Evolutionary conservation across 2,797 vertebrate genomes (phyloP).

Genomic region (Pelochelys cantorii): DNA sequence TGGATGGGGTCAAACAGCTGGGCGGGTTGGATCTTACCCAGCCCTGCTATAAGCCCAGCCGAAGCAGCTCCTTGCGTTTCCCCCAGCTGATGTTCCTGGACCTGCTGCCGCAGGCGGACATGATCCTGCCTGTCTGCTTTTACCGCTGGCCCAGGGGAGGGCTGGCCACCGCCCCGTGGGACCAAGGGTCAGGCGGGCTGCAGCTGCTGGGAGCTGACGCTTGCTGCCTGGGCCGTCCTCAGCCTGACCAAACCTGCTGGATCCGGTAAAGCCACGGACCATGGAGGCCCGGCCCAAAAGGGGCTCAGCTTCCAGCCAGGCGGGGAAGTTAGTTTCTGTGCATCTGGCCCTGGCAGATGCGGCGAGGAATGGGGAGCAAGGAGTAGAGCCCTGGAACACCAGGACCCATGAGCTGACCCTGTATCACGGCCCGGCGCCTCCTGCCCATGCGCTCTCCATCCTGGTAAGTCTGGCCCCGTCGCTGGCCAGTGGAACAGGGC

Average conservation of each 20-base stretch:
- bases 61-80: neutral
- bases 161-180: slow-evolving; percentile 45
- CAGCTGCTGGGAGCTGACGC: slow-evolving; percentile 47
- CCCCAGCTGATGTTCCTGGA: slow-evolving; percentile 45
- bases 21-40: no score
- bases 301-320: neutral
- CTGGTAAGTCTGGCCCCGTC: slow-evolving; percentile 31
- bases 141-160: slow-evolving; percentile 66
- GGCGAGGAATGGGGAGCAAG: neutral
- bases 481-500: neutral
- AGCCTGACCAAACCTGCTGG: slow-evolving; percentile 19
- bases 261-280: neutral
- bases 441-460: neutral
- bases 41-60: no score
- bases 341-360: neutral
- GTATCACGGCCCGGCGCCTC: slow-evolving; percentile 60
- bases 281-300: no score
- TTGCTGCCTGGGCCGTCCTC: slow-evolving; percentile 54
- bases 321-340: neutral
- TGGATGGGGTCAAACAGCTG: no score
- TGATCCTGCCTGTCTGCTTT: slow-evolving; percentile 65
- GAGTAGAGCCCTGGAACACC: slow-evolving; percentile 51
- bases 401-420: slow-evolving; percentile 51
- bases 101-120: slow-evolving; percentile 45
- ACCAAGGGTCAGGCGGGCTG: neutral